phyloP scores from a whole-genome alignment of 2,888 invertebrate species.

The Volucella inanis region DNA sequence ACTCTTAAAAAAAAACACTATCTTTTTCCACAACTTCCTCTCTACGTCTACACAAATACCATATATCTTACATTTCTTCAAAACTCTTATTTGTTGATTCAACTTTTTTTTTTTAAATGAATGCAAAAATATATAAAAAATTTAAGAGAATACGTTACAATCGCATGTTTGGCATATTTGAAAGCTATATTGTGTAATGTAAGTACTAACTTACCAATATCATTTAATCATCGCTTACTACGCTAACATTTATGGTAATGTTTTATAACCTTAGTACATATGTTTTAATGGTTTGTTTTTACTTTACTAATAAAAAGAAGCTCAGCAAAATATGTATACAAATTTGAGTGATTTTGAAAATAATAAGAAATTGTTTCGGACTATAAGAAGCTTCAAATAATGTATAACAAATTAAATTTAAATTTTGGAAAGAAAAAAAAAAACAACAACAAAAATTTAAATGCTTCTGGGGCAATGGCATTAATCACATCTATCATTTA shows the following conservation, averaged over 20 bases:
- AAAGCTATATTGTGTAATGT: slow-evolving; percentile 52
- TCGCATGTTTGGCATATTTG: slow-evolving; percentile 64
- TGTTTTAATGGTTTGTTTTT: slow-evolving; percentile 24
- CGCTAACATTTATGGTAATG: slow-evolving; percentile 61
- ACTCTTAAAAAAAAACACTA: not conserved
- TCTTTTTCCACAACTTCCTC: not conserved
- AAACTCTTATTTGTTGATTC: not conserved
- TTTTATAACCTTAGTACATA: slow-evolving; percentile 25
- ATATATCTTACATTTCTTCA: not conserved
- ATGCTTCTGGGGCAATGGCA: slow-evolving; percentile 73
- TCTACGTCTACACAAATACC: not conserved
- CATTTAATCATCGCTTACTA: slow-evolving; percentile 69
- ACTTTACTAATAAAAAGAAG: not conserved
- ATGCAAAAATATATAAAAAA: slow-evolving; percentile 26
- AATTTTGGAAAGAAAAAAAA: slow-evolving; percentile 14
- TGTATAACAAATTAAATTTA: not conserved
- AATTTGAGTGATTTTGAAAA: slow-evolving; percentile 4
- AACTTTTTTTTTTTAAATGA: not conserved
- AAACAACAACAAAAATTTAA: slow-evolving; percentile 41
- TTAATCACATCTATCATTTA: slow-evolving; percentile 72
- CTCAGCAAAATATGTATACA: not conserved
- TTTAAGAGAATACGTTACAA: slow-evolving; percentile 19
- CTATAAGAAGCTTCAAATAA: not conserved
- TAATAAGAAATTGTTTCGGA: not conserved
- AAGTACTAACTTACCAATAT: slow-evolving; percentile 61